A percentile compares a stretch with the other conserved stretches of the same genome.
Evolutionary conservation across 64 coral and sea anemone genomes (phyloP).

Genomic region (Porites lutea): DNA sequence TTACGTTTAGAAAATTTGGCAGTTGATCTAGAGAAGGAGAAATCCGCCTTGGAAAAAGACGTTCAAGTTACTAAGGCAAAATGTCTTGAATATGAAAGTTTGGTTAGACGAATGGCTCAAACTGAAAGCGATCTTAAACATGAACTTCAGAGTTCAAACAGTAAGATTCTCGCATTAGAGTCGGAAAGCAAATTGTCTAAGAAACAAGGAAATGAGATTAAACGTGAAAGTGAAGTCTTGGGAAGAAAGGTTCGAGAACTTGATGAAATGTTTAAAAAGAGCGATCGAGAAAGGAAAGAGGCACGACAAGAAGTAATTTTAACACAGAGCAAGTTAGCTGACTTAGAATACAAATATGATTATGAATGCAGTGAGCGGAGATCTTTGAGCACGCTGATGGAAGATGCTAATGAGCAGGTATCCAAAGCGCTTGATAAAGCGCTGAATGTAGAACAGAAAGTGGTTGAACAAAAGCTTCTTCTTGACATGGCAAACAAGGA

Average conservation of each 20-base stretch:
- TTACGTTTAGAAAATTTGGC: conserved; percentile 27
- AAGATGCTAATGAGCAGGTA: conserved; percentile 17
- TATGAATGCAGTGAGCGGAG: conserved; percentile 67
- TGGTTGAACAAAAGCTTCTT: conserved; percentile 74
- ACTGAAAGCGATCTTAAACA: conserved; percentile 66
- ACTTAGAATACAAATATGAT: conserved; percentile 73
- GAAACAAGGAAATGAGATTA: conserved; percentile 52
- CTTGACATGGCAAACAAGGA: conserved; percentile 79
- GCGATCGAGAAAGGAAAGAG: conserved; percentile 65
- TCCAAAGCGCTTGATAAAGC: conserved; percentile 34
- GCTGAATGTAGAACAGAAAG: conserved; percentile 28
- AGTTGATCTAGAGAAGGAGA: conserved; percentile 58
- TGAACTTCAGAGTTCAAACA: conserved; percentile 55
- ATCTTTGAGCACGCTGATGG: neutral
- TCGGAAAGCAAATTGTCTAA: conserved; percentile 49
- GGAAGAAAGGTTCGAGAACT: conserved; percentile 70
- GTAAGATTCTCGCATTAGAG: conserved; percentile 73
- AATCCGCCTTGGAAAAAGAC: conserved; percentile 49
- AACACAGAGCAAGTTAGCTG: conserved; percentile 55
- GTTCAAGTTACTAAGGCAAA: conserved; percentile 36
- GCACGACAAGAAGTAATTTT: conserved; percentile 60
- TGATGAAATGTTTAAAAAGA: conserved; percentile 60
- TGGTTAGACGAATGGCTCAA: conserved; percentile 49
- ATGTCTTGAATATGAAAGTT: conserved; percentile 52
- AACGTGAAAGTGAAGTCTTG: conserved; percentile 41